phyloP scores from a whole-genome alignment of 1,140 invertebrate species.

The Heliconius eleuchia region DNA sequence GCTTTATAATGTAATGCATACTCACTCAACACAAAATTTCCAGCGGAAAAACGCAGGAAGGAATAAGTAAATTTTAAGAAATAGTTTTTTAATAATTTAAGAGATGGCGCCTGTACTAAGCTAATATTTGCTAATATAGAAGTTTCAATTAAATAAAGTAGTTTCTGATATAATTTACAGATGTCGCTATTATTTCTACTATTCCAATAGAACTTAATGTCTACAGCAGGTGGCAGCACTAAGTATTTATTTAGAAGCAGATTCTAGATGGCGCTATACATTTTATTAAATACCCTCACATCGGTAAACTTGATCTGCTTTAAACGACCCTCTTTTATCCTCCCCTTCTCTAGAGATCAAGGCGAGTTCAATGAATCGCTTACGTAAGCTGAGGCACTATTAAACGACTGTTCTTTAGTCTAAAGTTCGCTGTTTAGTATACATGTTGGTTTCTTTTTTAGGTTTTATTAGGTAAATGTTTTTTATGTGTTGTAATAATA shows the following conservation, averaged over 20 bases:
- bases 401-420: not conserved
- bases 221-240: not conserved
- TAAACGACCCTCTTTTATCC: conserved; percentile 6
- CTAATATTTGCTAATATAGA: not conserved
- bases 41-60: not conserved
- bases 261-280: not conserved
- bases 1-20: not conserved
- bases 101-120: not conserved
- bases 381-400: conserved; percentile 3
- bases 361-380: conserved; percentile 8
- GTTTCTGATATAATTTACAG: not conserved
- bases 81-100: not conserved
- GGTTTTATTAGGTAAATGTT: too few species aligned
- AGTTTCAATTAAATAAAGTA: not conserved
- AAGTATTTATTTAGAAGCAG: not conserved
- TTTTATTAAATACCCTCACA: not conserved
- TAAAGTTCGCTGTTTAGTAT: not conserved
- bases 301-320: not conserved
- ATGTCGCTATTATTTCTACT: not conserved
- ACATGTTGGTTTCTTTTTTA: not conserved
- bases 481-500: not conserved
- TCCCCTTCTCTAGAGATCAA: conserved; percentile 8
- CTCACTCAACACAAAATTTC: not conserved
- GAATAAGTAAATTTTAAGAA: not conserved
- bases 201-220: not conserved